Percentiles rank a stretch among this genome's conserved stretches.
Conservation (phyloP, 2,113 vertebrate species). For the Syngnathus scovelli region DNA sequence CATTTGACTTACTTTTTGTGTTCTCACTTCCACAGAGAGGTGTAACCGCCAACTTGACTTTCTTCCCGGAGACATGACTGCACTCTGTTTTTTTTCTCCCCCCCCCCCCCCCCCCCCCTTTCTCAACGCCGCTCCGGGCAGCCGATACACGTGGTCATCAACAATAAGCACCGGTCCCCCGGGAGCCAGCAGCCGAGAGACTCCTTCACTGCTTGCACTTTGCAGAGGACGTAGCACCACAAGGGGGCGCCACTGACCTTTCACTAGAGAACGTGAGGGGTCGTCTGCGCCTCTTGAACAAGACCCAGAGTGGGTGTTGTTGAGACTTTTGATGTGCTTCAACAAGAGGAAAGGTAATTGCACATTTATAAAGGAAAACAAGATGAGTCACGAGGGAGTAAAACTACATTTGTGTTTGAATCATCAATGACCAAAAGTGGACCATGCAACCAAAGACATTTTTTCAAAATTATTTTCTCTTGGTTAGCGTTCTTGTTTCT, state of each 20-base stretch:
- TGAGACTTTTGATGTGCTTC: constrained; percentile 40
- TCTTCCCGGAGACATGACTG: constrained; percentile 47
- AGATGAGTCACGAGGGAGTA: constrained; percentile 54
- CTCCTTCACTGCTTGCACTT: constrained; percentile 72
- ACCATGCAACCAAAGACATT: background rate
- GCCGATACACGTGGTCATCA: background rate
- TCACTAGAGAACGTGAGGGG: background rate
- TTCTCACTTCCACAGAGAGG: constrained; percentile 62
- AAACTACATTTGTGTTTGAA: constrained; percentile 37
- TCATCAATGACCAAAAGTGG: constrained; percentile 1
- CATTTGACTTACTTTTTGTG: background rate
- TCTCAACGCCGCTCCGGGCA: background rate
- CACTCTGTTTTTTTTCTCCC: constrained; percentile 55
- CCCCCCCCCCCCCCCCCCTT: constrained; percentile 44
- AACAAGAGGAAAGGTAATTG: constrained; percentile 35
- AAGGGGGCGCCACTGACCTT: constrained; percentile 6
- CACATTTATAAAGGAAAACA: constrained; percentile 49
- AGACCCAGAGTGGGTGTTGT: background rate
- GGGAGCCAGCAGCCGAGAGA: constrained; percentile 49
- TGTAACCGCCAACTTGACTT: constrained; percentile 54
- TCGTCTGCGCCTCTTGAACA: background rate
- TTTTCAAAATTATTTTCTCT: too few relatives aligned
- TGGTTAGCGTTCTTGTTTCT: background rate
- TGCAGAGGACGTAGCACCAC: constrained; percentile 62
- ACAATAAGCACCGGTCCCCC: background rate